A percentile compares a stretch with the other conserved stretches of the same genome.
phyloP scores from a whole-genome alignment of 2,113 vertebrate species.

The Diphyllodes magnificus region DNA sequence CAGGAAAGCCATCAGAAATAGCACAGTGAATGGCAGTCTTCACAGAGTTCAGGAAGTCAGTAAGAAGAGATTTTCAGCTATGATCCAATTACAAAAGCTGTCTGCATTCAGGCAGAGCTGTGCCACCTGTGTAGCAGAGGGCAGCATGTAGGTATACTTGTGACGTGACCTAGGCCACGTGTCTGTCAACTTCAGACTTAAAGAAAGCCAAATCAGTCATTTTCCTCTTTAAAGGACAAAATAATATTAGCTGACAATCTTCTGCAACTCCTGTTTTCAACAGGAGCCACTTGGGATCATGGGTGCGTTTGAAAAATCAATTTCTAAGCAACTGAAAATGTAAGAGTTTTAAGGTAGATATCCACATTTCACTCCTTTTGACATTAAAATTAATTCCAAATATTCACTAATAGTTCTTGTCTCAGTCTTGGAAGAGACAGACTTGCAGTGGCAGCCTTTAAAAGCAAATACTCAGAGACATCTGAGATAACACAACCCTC shows the following conservation, averaged over 20 bases:
- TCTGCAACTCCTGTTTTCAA: background rate
- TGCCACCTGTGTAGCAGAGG: background rate
- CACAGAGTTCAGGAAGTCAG: constrained; percentile 16
- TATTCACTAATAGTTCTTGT: background rate
- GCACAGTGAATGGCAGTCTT: background rate
- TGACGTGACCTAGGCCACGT: background rate
- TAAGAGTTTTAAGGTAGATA: background rate
- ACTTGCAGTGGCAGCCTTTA: background rate
- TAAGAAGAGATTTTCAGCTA: constrained; percentile 1
- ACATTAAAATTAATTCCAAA: background rate
- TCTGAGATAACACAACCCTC: background rate
- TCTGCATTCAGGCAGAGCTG: background rate
- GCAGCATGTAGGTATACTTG: background rate
- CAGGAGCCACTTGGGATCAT: background rate
- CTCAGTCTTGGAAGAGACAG: background rate
- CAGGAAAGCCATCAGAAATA: constrained; percentile 6
- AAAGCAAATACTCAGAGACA: background rate
- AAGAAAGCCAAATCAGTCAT: background rate
- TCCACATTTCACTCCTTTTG: background rate
- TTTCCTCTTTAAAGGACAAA: background rate
- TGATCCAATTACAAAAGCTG: constrained; percentile 31
- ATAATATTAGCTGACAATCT: background rate
- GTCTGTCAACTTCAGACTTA: background rate
- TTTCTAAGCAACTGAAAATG: background rate
- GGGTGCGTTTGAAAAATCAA: background rate